Evolutionary conservation across 37 sponge, comb jelly and placozoan species (phyloP).

Genomic region (Crambe crambe): DNA sequence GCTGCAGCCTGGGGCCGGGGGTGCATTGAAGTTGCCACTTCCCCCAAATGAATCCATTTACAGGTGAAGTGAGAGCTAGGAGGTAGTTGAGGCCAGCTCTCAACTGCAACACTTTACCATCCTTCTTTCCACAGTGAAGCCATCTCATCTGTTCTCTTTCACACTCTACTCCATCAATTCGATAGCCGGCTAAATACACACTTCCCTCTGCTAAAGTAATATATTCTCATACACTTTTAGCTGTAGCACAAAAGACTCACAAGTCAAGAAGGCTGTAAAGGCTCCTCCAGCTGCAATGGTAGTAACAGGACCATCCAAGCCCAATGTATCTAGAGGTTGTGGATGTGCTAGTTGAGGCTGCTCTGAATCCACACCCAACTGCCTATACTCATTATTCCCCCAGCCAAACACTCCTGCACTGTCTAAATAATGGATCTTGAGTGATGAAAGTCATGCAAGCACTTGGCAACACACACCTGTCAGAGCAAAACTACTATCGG

Average conservation of each 20-base stretch:
- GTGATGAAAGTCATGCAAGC: neutral
- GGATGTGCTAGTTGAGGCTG: slow-evolving; percentile 3
- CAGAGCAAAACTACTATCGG: slow-evolving; percentile 49
- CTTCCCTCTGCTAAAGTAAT: slow-evolving; percentile 8
- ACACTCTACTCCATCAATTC: neutral
- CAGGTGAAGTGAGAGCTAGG: neutral
- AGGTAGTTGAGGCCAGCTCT: slow-evolving; percentile 42
- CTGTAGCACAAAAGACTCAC: neutral
- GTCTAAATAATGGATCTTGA: neutral
- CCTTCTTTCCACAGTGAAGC: neutral
- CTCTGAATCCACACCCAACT: slow-evolving; percentile 13
- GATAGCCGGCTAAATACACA: slow-evolving; percentile 28
- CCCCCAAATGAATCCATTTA: neutral
- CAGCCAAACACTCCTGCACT: slow-evolving; percentile 42
- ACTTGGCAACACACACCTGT: slow-evolving; percentile 24
- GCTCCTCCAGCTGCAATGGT: slow-evolving; percentile 47
- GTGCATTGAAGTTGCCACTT: neutral
- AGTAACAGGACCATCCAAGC: slow-evolving; percentile 22
- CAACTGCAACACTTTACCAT: neutral
- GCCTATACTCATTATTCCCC: slow-evolving; percentile 75
- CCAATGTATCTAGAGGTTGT: neutral
- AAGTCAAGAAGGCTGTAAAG: slow-evolving; percentile 51
- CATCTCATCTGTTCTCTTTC: neutral
- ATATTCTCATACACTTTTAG: neutral
- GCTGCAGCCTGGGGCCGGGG: no score